Base-by-base conservation (phyloP, 1,140 invertebrate species). In the Drosophila novamexicana region DNA sequence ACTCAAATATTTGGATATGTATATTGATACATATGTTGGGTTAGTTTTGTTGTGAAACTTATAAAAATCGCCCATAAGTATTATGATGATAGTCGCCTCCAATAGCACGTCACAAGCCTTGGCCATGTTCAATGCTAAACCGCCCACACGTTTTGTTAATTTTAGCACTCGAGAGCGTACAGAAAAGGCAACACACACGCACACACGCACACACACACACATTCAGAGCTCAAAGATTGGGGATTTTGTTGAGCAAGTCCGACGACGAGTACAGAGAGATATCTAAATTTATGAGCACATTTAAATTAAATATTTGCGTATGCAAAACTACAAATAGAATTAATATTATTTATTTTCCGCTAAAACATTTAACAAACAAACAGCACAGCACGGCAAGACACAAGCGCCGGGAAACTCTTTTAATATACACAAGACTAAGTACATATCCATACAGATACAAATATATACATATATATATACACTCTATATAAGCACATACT, bases 71-170 rank as follows among this genome's bases (percentile, higher is more conserved):
- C 29, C 61, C 47, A 78, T 72, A 62, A 65, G 73, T 71, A 89
- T 77, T 77, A 69, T 69, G 74, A 69, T 69, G 77, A 71, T 86
- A 75, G 79, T 40, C 61, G 59, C 44, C 40, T 63, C 34, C 59
- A 52, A 29, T 6, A 29, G 50, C 81, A 53, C 81, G 77, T 84
- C 81, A 85, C 77, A 84, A 63, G 66, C 76, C 79, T 71, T 86
- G 83, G 76, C 62, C 83, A 83, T 74, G 63, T 77, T 88, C 83
- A 88, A 88, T 88, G 84, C 66, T 89, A 52, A 85, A 66, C 74
- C 37, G 47, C 84, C 84, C 77, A 88, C 84, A 81, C 77, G 52
- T 77, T 81, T 88, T 57, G 71, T 76, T 88, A 88, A 84, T 65
- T 88, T 84, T 88, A 88, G 82, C 68, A 42, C 53, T 49, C 58